Base-by-base conservation (phyloP, 2,113 vertebrate genomes). In the Zeus faber region DNA sequence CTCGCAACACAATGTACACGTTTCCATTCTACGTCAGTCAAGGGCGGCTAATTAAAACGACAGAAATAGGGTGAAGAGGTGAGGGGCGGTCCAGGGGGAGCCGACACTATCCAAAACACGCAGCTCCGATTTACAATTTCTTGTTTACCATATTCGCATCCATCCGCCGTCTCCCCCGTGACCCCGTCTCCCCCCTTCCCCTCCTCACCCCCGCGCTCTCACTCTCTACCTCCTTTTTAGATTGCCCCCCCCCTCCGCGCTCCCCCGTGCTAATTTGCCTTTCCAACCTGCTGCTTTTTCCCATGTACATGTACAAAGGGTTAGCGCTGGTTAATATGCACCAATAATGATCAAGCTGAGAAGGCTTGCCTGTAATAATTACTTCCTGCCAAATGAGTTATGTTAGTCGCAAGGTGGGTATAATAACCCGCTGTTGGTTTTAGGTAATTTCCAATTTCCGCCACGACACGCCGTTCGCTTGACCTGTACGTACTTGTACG, bases 281-380 rank as follows among this genome's bases (percentile, higher is more conserved):
- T 83, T 74, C 87, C 82, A 89, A 92, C 84, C 35, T 81, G 79
- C 87, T 86, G 76, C 85, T 85, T 85, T 88, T 83, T 84, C 77
- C 77, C 88, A 84, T 87, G 86, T 81, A 82, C 91, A 93, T 93
- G 93, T 93, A 89, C 82, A 90, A 81, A 92, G 85, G 85, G 87
- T n/a, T 91, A 90, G 88, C 82, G 67, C 83, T 91, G 81, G 89
- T 92, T 92, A 94, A 92, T 89, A 84, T 84, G 76, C 80, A 81
- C 79, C 91, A 92, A 89, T 93, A 90, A 92, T 58, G 41, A 76
- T 93, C 88, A 87, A 91, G 89, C 88, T 90, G 91, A 77, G 90
- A 84, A 86, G 81, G 88, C 92, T 92, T 92, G 82, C 87, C 85
- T 82, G 88, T 88, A 91, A 93, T 93, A 94, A 93, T 93, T 91